phyloP scores from a whole-genome alignment of 1,140 invertebrate genomes.

The Microplitis demolitor region DNA sequence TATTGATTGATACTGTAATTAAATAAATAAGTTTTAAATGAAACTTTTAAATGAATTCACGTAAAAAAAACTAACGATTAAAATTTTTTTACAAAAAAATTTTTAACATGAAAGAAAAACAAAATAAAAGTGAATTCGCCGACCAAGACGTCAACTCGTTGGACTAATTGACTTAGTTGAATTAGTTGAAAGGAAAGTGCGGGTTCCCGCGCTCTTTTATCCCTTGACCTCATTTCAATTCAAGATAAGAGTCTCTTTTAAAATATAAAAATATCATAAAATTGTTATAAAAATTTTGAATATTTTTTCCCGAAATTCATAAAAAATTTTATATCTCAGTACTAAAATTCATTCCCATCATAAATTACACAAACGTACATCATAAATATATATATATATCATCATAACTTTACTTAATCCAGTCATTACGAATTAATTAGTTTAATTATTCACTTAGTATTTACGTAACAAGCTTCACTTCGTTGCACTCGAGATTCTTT shows the following conservation, averaged over 20 bases:
- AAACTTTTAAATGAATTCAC: no score
- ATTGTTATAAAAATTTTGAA: no score
- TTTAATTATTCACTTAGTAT: background rate
- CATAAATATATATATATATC: background rate
- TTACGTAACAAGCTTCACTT: no score
- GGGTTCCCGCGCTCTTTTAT: constrained; percentile 5
- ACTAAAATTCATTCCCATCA: no score
- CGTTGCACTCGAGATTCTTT: no score
- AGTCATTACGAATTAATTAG: background rate
- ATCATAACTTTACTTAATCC: background rate
- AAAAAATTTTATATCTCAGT: no score
- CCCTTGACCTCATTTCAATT: constrained; percentile 7
- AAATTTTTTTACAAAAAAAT: no score
- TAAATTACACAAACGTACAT: no score
- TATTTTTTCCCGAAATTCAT: no score
- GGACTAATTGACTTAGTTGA: constrained; percentile 4
- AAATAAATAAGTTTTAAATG: no score
- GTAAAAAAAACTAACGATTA: no score
- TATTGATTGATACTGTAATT: no score
- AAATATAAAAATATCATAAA: background rate
- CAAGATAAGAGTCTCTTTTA: background rate
- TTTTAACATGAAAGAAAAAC: background rate
- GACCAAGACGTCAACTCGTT: background rate
- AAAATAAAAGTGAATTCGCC: background rate
- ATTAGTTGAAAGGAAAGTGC: background rate